These are phyloP conservation scores for Butastur rufipennis DNA, from an alignment of 2,113 vertebrate genomes.

Conservation along the genomic window DNA sequence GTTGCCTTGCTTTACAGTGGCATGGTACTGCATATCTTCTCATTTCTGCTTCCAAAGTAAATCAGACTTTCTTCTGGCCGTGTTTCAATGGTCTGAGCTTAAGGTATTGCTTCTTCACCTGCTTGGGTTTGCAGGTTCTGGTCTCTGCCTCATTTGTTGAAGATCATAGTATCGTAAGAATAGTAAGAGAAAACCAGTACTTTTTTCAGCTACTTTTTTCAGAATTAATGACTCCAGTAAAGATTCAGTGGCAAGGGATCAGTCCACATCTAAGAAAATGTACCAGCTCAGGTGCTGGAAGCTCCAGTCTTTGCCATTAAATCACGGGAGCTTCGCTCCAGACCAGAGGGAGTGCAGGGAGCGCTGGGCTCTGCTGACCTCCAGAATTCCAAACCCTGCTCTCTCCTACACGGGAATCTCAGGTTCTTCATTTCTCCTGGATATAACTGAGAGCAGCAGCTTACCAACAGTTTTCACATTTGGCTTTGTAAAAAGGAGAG, in stretches of 20 bases:
- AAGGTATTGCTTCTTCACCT: background rate
- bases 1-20: background rate
- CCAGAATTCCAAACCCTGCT: background rate
- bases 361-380: background rate
- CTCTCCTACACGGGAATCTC: background rate
- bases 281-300: background rate
- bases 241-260: background rate
- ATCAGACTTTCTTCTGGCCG: background rate
- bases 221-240: background rate
- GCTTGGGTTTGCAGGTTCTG: background rate
- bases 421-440: background rate
- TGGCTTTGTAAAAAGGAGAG: background rate
- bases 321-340: background rate
- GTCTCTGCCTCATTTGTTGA: background rate
- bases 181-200: background rate
- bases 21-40: rapidly evolving
- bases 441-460: background rate
- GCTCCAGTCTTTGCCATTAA: background rate
- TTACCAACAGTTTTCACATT: background rate
- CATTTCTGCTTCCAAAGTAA: background rate
- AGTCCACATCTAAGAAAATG: background rate
- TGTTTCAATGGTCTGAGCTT: background rate
- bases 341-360: background rate
- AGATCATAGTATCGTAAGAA: no score
- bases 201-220: background rate